A percentile compares a stretch with the other conserved stretches of the same genome.
Conservation (phyloP, 2,888 invertebrate genomes). For the Tubiluchus corallicola region DNA sequence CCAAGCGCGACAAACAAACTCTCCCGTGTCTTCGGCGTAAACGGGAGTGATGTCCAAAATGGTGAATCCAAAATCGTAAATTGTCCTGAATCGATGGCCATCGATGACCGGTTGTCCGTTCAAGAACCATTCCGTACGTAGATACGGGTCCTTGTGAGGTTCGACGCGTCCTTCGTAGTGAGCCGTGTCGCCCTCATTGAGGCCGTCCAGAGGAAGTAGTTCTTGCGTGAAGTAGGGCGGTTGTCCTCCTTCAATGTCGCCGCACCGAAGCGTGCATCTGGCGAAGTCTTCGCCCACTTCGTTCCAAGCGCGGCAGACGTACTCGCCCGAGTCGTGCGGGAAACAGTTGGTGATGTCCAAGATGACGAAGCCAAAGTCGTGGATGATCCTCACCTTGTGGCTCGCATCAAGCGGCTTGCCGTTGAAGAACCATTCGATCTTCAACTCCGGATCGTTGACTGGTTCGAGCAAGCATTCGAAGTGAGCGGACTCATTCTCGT, state of each 20-base stretch:
- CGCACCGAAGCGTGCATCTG: constrained; percentile 56
- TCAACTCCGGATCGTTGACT: constrained; percentile 67
- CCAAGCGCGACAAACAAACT: constrained; percentile 31
- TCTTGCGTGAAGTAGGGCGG: background rate
- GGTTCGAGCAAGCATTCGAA: constrained; percentile 84
- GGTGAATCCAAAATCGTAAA: constrained; percentile 92
- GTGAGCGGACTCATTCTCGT: constrained; percentile 33
- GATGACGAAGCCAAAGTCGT: constrained; percentile 90
- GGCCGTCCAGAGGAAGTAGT: background rate
- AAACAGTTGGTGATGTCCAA: constrained; percentile 78
- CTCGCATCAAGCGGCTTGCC: constrained; percentile 45
- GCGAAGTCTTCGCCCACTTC: constrained; percentile 86
- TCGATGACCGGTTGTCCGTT: background rate
- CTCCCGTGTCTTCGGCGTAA: constrained; percentile 75
- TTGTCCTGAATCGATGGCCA: constrained; percentile 81
- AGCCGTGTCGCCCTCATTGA: background rate
- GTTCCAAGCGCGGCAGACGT: constrained; percentile 77
- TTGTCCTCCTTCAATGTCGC: background rate
- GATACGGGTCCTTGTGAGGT: background rate
- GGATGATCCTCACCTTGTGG: constrained; percentile 72
- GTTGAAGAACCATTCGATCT: constrained; percentile 84
- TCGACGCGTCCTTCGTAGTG: background rate
- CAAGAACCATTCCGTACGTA: background rate
- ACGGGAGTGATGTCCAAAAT: constrained; percentile 87
- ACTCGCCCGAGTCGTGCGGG: constrained; percentile 82